phyloP scores from a whole-genome alignment of 2,888 invertebrate species.

The Xestoiulus laeticollis region DNA sequence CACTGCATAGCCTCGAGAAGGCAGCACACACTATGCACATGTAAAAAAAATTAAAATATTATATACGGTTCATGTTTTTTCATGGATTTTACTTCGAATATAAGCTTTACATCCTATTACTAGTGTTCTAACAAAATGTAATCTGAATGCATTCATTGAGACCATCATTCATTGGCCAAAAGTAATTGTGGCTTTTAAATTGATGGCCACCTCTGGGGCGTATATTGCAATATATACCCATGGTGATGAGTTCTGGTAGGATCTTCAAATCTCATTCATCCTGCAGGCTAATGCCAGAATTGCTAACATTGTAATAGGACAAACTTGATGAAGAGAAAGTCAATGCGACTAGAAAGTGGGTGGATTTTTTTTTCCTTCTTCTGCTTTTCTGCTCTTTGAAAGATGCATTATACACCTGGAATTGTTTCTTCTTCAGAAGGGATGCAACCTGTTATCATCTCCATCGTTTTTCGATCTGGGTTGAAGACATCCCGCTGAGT shows the following conservation, averaged over 20 bases:
- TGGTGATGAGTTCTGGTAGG: background rate
- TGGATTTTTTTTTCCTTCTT: no score
- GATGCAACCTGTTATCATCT: constrained; percentile 21
- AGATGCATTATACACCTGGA: constrained; percentile 12
- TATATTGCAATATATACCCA: background rate
- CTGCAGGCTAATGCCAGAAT: background rate
- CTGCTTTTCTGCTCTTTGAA: background rate
- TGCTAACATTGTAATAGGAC: no score
- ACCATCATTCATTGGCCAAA: background rate
- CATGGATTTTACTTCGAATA: no score
- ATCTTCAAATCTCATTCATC: constrained; percentile 21
- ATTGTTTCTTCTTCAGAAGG: background rate
- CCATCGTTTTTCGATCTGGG: constrained; percentile 34
- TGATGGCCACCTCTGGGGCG: background rate
- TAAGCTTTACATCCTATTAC: no score
- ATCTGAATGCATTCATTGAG: no score
- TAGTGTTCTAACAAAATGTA: no score
- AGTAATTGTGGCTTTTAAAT: background rate
- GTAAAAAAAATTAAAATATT: no score
- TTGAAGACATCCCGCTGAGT: constrained; percentile 4
- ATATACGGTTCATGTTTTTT: no score
- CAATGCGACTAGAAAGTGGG: background rate
- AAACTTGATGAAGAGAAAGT: no score
- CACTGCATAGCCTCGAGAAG: background rate
- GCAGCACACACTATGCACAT: background rate